Conservation (phyloP, 35 echinoderm and acorn worm species). For the Heliocidaris tuberculata region DNA sequence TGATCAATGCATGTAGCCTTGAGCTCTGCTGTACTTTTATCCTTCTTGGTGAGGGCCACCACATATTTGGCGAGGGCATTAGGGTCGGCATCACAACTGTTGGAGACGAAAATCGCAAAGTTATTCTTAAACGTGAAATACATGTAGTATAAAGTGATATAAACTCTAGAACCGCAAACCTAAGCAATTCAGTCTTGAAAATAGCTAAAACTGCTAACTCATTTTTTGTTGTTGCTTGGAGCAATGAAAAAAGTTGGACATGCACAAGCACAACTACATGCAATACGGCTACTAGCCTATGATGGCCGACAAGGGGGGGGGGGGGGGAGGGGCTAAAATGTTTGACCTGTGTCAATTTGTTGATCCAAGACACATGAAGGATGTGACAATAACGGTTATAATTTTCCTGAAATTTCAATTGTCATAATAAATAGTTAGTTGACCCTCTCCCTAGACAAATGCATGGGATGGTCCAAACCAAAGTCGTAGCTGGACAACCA, state of each 20-base stretch:
- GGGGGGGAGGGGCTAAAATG: too few relatives aligned
- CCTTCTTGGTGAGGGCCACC: slow-evolving; percentile 88
- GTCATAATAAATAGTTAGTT: too few relatives aligned
- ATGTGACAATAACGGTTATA: too few relatives aligned
- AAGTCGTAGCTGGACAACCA: too few relatives aligned
- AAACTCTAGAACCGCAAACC: background rate
- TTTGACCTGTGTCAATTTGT: too few relatives aligned
- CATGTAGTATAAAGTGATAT: background rate
- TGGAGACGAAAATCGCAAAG: background rate
- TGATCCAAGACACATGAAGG: too few relatives aligned
- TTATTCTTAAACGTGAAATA: background rate
- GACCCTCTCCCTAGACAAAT: too few relatives aligned
- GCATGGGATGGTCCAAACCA: too few relatives aligned
- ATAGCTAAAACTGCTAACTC: background rate
- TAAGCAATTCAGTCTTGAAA: background rate
- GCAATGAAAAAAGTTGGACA: background rate
- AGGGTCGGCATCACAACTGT: slow-evolving; percentile 97
- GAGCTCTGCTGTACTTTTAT: slow-evolving; percentile 73
- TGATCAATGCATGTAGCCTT: slow-evolving; percentile 80
- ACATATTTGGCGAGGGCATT: slow-evolving; percentile 86
- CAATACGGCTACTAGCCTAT: background rate
- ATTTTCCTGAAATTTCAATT: too few relatives aligned
- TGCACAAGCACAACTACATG: background rate
- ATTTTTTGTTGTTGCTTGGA: background rate
- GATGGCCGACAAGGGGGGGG: background rate